Evolutionary conservation across 2,888 invertebrate genomes (phyloP).

Genomic region (Aplocera efformata): DNA sequence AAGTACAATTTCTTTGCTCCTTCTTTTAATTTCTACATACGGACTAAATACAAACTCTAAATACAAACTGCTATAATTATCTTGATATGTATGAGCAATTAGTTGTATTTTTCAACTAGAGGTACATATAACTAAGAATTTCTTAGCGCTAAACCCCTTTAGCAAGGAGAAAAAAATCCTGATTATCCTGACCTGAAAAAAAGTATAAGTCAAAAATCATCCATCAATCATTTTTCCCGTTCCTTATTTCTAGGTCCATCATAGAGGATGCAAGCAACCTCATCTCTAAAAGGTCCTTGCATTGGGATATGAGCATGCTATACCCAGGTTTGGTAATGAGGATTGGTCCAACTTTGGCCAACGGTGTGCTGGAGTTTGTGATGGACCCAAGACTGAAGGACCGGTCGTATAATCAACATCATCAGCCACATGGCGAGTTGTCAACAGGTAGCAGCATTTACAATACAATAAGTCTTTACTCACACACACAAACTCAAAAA

Average conservation of each 20-base stretch:
- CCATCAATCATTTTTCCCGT: too few species aligned
- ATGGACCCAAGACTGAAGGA: conserved; percentile 82
- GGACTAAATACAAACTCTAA: too few species aligned
- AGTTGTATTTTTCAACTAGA: too few species aligned
- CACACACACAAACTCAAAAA: too few species aligned
- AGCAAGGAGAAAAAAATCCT: too few species aligned
- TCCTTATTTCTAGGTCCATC: conserved; percentile 70
- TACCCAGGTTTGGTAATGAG: conserved; percentile 89
- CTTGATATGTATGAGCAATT: too few species aligned
- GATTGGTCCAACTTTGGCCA: conserved; percentile 86
- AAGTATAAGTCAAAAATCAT: too few species aligned
- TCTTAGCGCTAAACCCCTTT: too few species aligned
- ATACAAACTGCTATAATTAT: too few species aligned
- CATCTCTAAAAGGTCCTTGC: conserved; percentile 85
- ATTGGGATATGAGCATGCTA: conserved; percentile 86
- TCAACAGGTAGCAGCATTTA: conserved; percentile 84
- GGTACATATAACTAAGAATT: background rate
- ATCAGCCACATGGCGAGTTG: conserved; percentile 77
- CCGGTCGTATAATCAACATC: conserved; percentile 60
- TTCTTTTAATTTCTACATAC: too few species aligned
- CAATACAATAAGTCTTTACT: background rate
- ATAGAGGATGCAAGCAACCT: conserved; percentile 84
- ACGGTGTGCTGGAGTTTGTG: conserved; percentile 87
- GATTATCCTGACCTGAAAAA: too few species aligned
- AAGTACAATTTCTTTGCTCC: too few species aligned